These are phyloP conservation scores for Pogonocherus hispidulus DNA, from an alignment of 2,888 invertebrate species.

Conservation along the genomic window DNA sequence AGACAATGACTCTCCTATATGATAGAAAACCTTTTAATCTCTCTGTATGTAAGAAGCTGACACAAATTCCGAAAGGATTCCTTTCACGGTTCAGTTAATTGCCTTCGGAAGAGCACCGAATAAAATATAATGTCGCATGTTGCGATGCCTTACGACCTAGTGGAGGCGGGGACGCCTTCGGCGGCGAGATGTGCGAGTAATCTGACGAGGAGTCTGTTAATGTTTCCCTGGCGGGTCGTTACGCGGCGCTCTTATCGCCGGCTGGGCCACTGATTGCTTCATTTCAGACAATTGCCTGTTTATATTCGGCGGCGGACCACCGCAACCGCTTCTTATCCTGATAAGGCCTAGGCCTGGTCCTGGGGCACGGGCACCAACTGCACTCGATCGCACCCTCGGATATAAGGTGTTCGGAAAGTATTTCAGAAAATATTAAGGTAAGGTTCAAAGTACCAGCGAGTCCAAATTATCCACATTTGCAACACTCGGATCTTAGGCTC, in stretches of 20 bases:
- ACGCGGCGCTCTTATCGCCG: constrained; percentile 69
- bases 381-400: background rate
- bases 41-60: too few relatives aligned
- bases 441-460: too few relatives aligned
- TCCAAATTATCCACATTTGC: too few relatives aligned
- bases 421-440: too few relatives aligned
- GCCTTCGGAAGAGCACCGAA: constrained; percentile 6
- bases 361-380: constrained; percentile 29
- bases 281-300: constrained; percentile 71
- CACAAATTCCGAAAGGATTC: background rate
- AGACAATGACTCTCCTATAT: too few relatives aligned
- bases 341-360: constrained; percentile 64
- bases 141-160: constrained; percentile 23
- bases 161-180: constrained; percentile 53
- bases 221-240: constrained; percentile 70
- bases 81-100: background rate
- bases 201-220: constrained; percentile 70
- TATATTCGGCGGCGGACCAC: constrained; percentile 67
- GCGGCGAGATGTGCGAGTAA: constrained; percentile 68
- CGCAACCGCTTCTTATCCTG: constrained; percentile 67
- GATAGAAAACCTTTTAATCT: too few relatives aligned
- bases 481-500: too few relatives aligned
- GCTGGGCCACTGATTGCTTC: constrained; percentile 70
- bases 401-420: too few relatives aligned
- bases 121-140: constrained; percentile 22